phyloP scores from a whole-genome alignment of 2,888 invertebrate genomes.

The Trissonchulus sp. region DNA sequence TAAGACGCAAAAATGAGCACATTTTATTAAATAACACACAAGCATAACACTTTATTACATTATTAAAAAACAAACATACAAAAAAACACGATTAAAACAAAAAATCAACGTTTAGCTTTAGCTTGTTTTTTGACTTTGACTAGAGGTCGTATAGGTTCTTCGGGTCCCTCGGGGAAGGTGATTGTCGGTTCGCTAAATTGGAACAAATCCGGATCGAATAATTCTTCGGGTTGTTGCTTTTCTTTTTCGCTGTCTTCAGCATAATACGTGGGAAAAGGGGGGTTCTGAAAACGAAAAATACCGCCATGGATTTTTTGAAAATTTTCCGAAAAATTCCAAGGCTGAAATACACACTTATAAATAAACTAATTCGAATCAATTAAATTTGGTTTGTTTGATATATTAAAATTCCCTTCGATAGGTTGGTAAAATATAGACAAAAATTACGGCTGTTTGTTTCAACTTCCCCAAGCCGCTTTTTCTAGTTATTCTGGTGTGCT shows the following conservation, averaged over 20 bases:
- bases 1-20: too few species aligned
- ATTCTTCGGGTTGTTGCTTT: constrained; percentile 63
- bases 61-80: too few species aligned
- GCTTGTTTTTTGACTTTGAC: constrained; percentile 31
- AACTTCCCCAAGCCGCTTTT: too few species aligned
- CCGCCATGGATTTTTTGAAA: too few species aligned
- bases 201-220: constrained; percentile 70
- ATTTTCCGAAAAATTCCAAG: not conserved
- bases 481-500: too few species aligned
- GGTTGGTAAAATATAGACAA: too few species aligned
- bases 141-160: not conserved
- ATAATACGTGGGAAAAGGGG: constrained; percentile 74
- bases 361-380: not conserved
- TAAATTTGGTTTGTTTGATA: not conserved
- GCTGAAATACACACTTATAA: not conserved
- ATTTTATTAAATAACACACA: too few species aligned
- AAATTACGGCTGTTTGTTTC: too few species aligned
- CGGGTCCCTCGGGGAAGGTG: constrained; percentile 25
- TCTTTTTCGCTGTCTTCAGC: constrained; percentile 60
- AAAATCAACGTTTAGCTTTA: constrained; percentile 27
- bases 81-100: too few species aligned
- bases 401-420: too few species aligned
- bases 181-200: constrained; percentile 68
- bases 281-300: constrained; percentile 44
- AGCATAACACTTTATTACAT: too few species aligned